Percentiles rank a stretch among this genome's conserved stretches.
These are phyloP conservation scores for Scylla paramamosain DNA, from an alignment of 1,140 invertebrate genomes.

Conservation along the genomic window DNA sequence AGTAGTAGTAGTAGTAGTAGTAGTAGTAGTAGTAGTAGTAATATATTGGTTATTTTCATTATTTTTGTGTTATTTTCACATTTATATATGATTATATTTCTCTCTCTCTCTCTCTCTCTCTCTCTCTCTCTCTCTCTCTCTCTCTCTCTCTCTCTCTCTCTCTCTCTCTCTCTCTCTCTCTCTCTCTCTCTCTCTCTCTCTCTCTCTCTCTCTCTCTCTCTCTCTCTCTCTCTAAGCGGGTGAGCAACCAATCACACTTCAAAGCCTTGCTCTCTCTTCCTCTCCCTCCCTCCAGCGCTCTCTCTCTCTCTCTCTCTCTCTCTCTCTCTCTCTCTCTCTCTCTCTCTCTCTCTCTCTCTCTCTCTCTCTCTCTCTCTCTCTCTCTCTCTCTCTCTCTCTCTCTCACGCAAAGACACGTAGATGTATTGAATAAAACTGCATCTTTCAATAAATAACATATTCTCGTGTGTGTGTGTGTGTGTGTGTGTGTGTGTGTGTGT, in stretches of 20 bases:
- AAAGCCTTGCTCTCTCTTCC: background rate
- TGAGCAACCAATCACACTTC: background rate
- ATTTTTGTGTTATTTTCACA: no score
- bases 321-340: background rate
- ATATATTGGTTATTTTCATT: no score
- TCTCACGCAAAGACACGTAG: background rate
- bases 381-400: constrained; percentile 25
- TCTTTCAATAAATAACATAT: background rate
- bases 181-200: background rate
- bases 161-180: no score
- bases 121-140: no score
- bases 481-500: constrained; percentile 6
- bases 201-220: background rate
- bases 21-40: no score
- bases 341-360: background rate
- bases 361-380: constrained; percentile 1
- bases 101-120: no score
- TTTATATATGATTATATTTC: no score
- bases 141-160: no score
- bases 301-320: background rate
- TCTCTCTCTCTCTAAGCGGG: no score
- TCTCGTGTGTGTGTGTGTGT: background rate
- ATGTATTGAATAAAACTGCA: background rate
- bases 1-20: no score
- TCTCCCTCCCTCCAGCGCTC: background rate